Base-by-base conservation (phyloP, 1,140 invertebrate genomes). In the Ctenoplectra terminalis region DNA sequence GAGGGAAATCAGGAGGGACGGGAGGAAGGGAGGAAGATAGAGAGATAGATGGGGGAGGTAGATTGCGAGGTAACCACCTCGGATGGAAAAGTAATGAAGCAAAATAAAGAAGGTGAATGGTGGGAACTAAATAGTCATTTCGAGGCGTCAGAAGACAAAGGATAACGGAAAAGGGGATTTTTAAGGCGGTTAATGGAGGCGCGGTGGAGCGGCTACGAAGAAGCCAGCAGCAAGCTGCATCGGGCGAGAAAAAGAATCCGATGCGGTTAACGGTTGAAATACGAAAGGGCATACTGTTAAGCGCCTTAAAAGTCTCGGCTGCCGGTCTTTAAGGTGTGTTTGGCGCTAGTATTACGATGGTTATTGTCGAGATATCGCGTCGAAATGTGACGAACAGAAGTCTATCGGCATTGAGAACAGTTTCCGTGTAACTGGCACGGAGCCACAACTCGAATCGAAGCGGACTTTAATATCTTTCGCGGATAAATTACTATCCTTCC, bases 121-220 rank as follows among this genome's bases (percentile, higher is more conserved):
- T 87, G 87, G 79, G 87, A 88, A 87, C 82, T 82, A 84, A 87
- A 80, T 74, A 85, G 67, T 88, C 72, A 81, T 88, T 88, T 87
- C 66, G 60, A 78, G 52, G 69, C 61, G 83, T 85, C 66, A 72
- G 63, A 78, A 87, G 83, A 88, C 86, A 88, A 87, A 87, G 86
- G 87, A 74, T 88, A 88, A 88, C 87, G 87, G 87, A 87, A 71
- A 81, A 81, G 76, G 64, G 1, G 80, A 88, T 88, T 87, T 88
- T 82, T 83, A 77, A 88, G 75, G 73, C 78, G 56, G 66, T 67
- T 85, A 87, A 88, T 85, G 76, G 80, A 88, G 73, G 67, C 56
- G 72, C 71, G 80, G 56, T 70, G 73, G 48, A 81, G 70, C 77
- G 74, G 71, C 60, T 87, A 81, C 70, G 78, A 70, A 73, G 56